phyloP scores from a whole-genome alignment of 2,888 invertebrate species.

The Lepidocyrtinus sp. region DNA sequence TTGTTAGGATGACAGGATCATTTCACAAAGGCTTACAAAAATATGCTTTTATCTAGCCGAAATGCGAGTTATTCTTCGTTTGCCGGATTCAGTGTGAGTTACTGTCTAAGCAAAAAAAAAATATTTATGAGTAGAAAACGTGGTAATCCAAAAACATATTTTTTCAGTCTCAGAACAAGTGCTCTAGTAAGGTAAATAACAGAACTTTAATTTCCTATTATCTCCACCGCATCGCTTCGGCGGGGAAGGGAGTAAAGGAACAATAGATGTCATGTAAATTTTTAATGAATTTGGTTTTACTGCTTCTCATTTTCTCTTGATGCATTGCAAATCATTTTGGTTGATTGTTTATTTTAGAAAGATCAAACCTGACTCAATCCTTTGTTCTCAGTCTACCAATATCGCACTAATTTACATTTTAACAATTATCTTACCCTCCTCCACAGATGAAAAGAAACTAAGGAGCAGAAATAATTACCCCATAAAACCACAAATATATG shows the following conservation, averaged over 20 bases:
- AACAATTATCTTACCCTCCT: not conserved
- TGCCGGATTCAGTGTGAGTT: not conserved
- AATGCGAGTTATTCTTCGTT: not conserved
- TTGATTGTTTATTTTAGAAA: no score
- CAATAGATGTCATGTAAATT: not conserved
- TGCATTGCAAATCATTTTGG: no score
- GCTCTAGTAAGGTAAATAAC: not conserved
- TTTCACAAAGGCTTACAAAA: constrained; percentile 10
- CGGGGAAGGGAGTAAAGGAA: not conserved
- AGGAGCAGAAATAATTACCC: not conserved
- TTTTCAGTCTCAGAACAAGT: not conserved
- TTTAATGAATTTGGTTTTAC: not conserved
- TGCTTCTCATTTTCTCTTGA: not conserved
- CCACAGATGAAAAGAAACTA: not conserved
- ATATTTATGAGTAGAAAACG: no score
- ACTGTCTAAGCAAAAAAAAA: not conserved
- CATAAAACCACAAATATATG: not conserved
- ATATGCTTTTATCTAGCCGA: not conserved
- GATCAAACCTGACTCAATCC: no score
- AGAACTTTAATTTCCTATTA: not conserved
- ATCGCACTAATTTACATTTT: not conserved
- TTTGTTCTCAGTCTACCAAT: no score
- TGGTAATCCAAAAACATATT: no score
- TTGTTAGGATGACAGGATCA: not conserved
- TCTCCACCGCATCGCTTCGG: not conserved